Evolutionary conservation across 2,888 invertebrate species (phyloP).

Genomic region (Sphinx pinastri): DNA sequence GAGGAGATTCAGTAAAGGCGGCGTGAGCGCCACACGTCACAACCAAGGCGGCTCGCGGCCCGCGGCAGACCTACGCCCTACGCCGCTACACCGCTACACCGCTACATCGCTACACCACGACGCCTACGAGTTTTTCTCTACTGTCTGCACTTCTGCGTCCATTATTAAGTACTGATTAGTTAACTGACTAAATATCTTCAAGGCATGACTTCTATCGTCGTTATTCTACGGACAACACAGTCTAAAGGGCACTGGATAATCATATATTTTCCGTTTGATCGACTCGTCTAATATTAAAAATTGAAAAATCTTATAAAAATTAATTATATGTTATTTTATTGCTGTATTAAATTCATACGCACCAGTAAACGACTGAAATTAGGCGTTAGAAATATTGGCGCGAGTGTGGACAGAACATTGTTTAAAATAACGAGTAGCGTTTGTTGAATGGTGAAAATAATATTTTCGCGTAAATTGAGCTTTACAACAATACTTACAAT

Average conservation of each 20-base stretch:
- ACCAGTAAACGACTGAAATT: conserved; percentile 70
- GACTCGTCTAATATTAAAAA: conserved; percentile 72
- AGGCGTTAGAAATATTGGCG: conserved; percentile 66
- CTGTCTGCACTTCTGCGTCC: conserved; percentile 71
- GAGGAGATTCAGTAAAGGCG: conserved; percentile 75
- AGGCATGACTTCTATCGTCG: conserved; percentile 81
- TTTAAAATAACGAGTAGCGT: conserved; percentile 66
- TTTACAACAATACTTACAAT: conserved; percentile 77
- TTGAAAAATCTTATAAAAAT: conserved; percentile 76
- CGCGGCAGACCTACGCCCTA: conserved; percentile 21
- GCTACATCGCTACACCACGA: conserved; percentile 63
- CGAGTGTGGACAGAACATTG: conserved; percentile 75
- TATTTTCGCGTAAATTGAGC: conserved; percentile 79
- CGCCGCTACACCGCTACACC: conserved; percentile 55
- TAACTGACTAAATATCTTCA: conserved; percentile 80
- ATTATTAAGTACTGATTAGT: conserved; percentile 81
- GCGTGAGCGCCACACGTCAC: conserved; percentile 64
- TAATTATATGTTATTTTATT: conserved; percentile 70
- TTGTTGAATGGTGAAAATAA: conserved; percentile 70
- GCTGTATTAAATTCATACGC: conserved; percentile 77
- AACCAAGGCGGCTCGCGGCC: conserved; percentile 56
- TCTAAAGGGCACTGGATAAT: conserved; percentile 82
- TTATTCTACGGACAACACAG: conserved; percentile 80
- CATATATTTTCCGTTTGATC: conserved; percentile 75
- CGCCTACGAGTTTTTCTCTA: conserved; percentile 58